Conservation (phyloP, 2,113 vertebrate genomes). For the Oreamnos americanus region DNA sequence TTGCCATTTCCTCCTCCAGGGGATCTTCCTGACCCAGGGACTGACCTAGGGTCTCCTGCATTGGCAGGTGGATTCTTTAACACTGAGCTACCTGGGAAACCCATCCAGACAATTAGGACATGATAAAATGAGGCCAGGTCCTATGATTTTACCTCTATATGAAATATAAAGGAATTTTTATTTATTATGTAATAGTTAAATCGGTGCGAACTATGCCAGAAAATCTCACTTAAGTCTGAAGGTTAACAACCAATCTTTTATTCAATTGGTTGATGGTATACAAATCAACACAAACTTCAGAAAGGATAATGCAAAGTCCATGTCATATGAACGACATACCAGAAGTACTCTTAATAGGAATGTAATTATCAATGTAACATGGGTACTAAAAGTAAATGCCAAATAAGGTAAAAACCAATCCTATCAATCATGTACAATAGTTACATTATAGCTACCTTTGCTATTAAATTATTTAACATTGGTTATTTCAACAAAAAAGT, state of each 20-base stretch:
- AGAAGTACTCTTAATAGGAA: background rate
- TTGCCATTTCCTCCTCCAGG: background rate
- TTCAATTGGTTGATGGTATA: background rate
- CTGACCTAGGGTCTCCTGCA: background rate
- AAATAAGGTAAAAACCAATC: background rate
- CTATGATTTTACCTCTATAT: constrained; percentile 6
- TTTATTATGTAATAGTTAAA: background rate
- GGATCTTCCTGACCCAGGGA: background rate
- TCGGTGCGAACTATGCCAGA: background rate
- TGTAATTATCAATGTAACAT: background rate
- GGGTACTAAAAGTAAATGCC: background rate
- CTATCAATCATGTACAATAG: background rate
- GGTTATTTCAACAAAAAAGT: constrained; percentile 28
- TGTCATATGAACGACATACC: background rate
- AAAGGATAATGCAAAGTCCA: background rate
- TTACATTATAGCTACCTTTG: background rate
- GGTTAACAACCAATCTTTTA: background rate
- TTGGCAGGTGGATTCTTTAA: background rate
- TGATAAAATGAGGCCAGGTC: background rate
- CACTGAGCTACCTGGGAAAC: background rate
- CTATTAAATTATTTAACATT: background rate
- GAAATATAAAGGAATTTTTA: background rate
- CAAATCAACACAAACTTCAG: background rate
- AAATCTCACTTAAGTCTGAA: background rate
- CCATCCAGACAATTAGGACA: background rate